Percentiles rank a stretch among this genome's conserved stretches.
Evolutionary conservation across 2,888 invertebrate genomes (phyloP).

Genomic region (Allacma fusca): DNA sequence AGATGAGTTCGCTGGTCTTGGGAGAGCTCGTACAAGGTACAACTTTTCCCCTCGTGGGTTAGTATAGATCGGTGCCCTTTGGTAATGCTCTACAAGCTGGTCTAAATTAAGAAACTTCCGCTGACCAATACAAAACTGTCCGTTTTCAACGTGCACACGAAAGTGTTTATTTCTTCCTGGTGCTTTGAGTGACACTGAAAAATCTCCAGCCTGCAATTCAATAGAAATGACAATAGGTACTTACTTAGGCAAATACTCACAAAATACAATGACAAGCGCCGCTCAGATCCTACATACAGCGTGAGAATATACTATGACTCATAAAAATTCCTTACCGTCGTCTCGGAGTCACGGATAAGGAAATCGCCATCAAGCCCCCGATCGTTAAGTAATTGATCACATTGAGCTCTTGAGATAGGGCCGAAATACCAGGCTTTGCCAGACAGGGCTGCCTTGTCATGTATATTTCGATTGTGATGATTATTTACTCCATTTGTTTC

Average conservation of each 20-base stretch:
- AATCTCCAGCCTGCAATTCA: conserved; percentile 92
- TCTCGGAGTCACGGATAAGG: conserved; percentile 98
- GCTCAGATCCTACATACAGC: no score
- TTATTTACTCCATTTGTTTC: conserved; percentile 60
- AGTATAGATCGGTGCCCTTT: conserved; percentile 98
- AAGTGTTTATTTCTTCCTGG: conserved; percentile 99
- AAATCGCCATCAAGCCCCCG: conserved; percentile 98
- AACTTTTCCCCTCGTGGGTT: conserved; percentile 97
- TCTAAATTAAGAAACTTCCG: conserved; percentile 95
- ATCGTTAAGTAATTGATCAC: conserved; percentile 93
- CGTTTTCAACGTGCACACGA: conserved; percentile 93
- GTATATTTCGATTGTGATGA: conserved; percentile 52
- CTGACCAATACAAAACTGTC: conserved; percentile 95
- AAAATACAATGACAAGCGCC: background rate
- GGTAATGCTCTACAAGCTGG: conserved; percentile 97
- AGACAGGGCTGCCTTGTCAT: conserved; percentile 75
- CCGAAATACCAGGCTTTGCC: conserved; percentile 98
- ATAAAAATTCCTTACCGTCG: conserved; percentile 79
- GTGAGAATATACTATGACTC: background rate
- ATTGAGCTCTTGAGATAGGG: conserved; percentile 91
- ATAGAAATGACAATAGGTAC: background rate
- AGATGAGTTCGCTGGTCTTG: conserved; percentile 66
- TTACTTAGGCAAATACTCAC: background rate
- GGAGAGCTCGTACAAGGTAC: conserved; percentile 93
- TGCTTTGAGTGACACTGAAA: conserved; percentile 96